Percentiles rank a stretch among this genome's conserved stretches.
phyloP scores from a whole-genome alignment of 2,797 vertebrate species.

The Poecile montanus region DNA sequence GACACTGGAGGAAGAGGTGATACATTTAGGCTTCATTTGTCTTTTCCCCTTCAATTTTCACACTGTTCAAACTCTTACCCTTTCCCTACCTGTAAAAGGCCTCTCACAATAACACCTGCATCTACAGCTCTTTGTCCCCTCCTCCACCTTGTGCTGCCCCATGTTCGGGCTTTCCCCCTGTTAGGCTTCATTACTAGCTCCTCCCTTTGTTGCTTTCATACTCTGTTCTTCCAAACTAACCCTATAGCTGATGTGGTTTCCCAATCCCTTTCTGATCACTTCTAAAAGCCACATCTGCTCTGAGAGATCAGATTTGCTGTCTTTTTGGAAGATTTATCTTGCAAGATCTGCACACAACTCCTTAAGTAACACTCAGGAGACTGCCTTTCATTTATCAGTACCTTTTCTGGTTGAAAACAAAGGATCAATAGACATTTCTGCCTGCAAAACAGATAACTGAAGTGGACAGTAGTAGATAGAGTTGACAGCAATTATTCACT shows the following conservation, averaged over 20 bases:
- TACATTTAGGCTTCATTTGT: neutral
- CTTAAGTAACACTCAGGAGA: neutral
- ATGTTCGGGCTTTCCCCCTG: neutral
- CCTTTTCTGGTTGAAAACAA: neutral
- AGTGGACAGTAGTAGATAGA: neutral
- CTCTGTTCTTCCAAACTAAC: neutral
- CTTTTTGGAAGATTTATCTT: too few species aligned
- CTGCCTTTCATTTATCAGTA: neutral
- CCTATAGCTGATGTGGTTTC: neutral
- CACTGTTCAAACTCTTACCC: neutral
- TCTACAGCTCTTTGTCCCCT: neutral
- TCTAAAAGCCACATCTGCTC: neutral
- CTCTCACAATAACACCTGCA: neutral
- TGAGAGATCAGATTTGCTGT: neutral
- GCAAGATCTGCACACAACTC: neutral
- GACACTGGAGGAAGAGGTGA: neutral
- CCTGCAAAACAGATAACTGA: neutral
- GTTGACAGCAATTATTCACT: neutral
- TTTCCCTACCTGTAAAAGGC: neutral
- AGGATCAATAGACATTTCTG: neutral
- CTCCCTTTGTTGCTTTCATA: neutral
- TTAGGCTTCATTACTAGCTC: neutral
- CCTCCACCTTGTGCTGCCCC: neutral
- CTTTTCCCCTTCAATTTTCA: neutral
- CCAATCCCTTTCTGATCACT: neutral